These are phyloP conservation scores for Fringilla coelebs DNA, from an alignment of 2,797 vertebrate species.

Conservation along the genomic window DNA sequence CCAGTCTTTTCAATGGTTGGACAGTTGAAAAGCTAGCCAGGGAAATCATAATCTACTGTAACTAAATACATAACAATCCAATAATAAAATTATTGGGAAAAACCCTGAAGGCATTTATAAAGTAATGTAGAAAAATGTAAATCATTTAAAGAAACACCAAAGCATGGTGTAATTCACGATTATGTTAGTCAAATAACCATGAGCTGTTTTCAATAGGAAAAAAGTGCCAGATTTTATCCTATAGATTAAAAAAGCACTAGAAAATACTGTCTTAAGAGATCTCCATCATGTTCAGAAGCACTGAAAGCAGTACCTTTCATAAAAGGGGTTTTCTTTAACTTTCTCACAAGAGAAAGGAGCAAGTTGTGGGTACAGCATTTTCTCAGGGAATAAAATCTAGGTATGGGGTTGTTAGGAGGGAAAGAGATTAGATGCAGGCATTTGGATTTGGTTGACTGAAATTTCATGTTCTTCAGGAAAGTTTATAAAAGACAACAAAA, in stretches of 20 bases:
- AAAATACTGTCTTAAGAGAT: not conserved
- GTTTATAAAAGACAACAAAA: not conserved
- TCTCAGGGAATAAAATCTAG: not conserved
- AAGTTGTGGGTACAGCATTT: not conserved
- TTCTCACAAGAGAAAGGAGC: not conserved
- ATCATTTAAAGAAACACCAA: not conserved
- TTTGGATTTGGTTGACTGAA: not conserved
- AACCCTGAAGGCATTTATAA: not conserved
- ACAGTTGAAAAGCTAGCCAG: not conserved
- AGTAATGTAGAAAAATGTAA: not conserved
- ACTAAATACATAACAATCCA: constrained; percentile 2
- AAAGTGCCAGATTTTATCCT: not conserved
- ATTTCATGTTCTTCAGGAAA: not conserved
- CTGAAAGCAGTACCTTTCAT: not conserved
- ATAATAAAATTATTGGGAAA: not conserved
- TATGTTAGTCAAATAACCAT: not conserved
- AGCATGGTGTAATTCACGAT: not conserved
- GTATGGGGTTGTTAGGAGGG: not conserved
- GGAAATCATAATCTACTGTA: constrained; percentile 8
- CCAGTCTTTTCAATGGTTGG: not conserved
- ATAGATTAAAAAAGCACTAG: not conserved
- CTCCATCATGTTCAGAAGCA: not conserved
- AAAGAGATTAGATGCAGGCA: not conserved
- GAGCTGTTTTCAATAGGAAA: not conserved
- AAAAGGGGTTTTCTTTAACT: not conserved